A percentile compares a stretch with the other conserved stretches of the same genome.
These are phyloP conservation scores for Drosophila suzukii DNA, from an alignment of 1,140 invertebrate genomes.

Conservation along the genomic window DNA sequence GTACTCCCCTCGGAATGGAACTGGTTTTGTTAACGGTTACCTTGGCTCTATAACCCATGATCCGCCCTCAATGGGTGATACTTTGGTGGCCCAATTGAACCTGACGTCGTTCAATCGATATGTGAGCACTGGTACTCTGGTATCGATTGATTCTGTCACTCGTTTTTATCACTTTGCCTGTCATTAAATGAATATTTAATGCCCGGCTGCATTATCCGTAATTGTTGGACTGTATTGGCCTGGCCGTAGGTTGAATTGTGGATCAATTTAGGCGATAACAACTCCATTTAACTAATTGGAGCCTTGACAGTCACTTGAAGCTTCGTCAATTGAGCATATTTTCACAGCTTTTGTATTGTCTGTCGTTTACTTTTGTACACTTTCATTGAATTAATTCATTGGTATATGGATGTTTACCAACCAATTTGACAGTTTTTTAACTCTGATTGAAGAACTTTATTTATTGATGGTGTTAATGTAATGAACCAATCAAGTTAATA, in stretches of 20 bases:
- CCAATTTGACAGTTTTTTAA: background rate
- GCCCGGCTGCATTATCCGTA: slow-evolving; percentile 46
- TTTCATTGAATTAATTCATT: slow-evolving; percentile 18
- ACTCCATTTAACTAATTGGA: slow-evolving; percentile 48
- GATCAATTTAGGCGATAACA: slow-evolving; percentile 48
- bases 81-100: slow-evolving; percentile 1
- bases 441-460: background rate
- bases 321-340: slow-evolving; percentile 22
- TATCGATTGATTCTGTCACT: slow-evolving; percentile 59
- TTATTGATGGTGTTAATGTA: background rate
- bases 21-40: slow-evolving; percentile 11
- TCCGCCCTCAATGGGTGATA: slow-evolving; percentile 3
- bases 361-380: slow-evolving; percentile 11
- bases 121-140: slow-evolving; percentile 9
- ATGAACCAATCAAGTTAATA: background rate
- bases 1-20: background rate
- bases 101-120: slow-evolving; percentile 20
- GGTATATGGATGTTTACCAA: background rate
- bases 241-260: slow-evolving; percentile 22
- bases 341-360: slow-evolving; percentile 12
- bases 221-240: slow-evolving; percentile 11
- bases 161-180: slow-evolving; percentile 55
- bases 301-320: slow-evolving; percentile 32
- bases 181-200: slow-evolving; percentile 75
- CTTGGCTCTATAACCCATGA: slow-evolving; percentile 9